Conservation (phyloP, 2,113 vertebrate genomes). For the Saccopteryx leptura region DNA sequence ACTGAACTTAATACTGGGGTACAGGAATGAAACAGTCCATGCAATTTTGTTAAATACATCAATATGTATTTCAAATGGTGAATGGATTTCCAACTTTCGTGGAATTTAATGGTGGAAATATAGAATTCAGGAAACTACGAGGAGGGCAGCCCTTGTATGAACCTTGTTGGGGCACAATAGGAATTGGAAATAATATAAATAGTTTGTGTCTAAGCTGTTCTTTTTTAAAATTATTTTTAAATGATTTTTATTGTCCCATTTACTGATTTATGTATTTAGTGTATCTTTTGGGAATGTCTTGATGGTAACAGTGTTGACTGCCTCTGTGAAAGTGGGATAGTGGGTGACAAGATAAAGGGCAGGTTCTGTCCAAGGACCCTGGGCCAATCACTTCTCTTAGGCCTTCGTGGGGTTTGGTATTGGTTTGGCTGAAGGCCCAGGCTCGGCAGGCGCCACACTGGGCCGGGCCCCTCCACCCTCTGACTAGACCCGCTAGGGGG, state of each 20-base stretch:
- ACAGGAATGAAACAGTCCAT: slow-evolving; percentile 65
- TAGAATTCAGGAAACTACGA: slow-evolving; percentile 61
- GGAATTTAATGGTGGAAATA: slow-evolving; percentile 71
- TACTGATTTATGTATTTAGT: slow-evolving; percentile 63
- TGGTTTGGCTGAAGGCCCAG: background rate
- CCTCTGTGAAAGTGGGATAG: background rate
- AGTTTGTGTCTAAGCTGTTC: slow-evolving; percentile 73
- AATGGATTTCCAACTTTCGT: slow-evolving; percentile 73
- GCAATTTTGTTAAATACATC: slow-evolving; percentile 70
- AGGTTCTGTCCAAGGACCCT: background rate
- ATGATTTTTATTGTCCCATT: slow-evolving; percentile 71
- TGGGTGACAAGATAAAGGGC: slow-evolving; percentile 28
- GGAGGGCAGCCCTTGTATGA: slow-evolving; percentile 67
- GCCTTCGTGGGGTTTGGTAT: fast-evolving
- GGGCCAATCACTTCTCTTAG: background rate
- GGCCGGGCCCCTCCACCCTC: background rate
- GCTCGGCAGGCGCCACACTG: fast-evolving
- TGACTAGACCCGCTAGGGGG: background rate
- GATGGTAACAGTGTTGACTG: slow-evolving; percentile 47
- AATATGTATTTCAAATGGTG: slow-evolving; percentile 65
- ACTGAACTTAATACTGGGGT: slow-evolving; percentile 68
- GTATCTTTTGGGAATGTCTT: slow-evolving; percentile 53
- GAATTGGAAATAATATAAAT: slow-evolving; percentile 75
- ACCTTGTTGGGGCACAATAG: slow-evolving; percentile 61
- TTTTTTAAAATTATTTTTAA: slow-evolving; percentile 81